Evolutionary conservation across 2,797 vertebrate genomes (phyloP), one percentile per base, ranked within the genome.

Genomic region (Hafferia zeledoni): DNA sequence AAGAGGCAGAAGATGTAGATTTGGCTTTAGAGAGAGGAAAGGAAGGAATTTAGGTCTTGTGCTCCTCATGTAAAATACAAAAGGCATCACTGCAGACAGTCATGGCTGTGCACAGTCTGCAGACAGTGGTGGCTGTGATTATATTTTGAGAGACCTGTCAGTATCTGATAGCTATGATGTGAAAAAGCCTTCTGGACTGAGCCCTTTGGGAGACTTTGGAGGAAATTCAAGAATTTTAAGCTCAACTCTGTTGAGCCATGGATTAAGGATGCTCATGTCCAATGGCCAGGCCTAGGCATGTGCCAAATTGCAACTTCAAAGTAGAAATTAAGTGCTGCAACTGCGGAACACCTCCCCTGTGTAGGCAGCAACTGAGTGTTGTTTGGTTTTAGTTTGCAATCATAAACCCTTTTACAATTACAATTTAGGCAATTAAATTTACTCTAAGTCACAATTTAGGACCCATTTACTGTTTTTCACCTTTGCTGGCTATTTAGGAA

Each of bases 291-390:
- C 27, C 56, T 57, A 77, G 79, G 71, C 3, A 2, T 60, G 12
- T 39, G 59, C 53, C 44, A 76, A n/a, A 35, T 2, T 79, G 67
- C 50, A 87, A 35, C 50, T 90, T 89, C 86, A 68, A 86, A 94
- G 77, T 8, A 84, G 67, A 84, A 82, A 93, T 93, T 56, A 92
- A 27, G 4, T 65, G 63, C 68, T 80, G 84, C 33, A 70, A 67
- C 78, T 56, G n/a, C 67, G 59, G 90, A 89, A 72, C 55, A 74
- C 83, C 95, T 91, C 92, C 90, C 59, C 9, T 70, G 64, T 28
- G 93, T 82, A 77, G 90, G 90, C 74, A 91, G 83, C 7, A 52
- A 50, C 31, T 43, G 52, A 50, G 23, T 60, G 23, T 20, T 81
- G 63, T 75, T 85, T 78, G 79, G 70, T 10, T 70, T 91, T 35